Conservation (phyloP, 2,797 vertebrate species). For the Salmo trutta region DNA sequence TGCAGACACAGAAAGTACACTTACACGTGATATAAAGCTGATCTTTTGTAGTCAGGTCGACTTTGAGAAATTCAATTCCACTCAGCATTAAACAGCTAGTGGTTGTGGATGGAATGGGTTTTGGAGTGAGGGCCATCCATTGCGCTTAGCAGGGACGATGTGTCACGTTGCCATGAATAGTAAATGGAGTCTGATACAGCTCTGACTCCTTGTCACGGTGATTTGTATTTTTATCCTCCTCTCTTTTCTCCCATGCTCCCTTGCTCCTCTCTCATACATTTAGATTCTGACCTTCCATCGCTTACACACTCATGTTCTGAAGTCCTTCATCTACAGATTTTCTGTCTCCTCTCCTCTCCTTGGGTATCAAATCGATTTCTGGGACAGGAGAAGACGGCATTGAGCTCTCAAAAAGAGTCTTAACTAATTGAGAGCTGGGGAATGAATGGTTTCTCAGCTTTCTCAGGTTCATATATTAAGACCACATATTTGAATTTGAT, state of each 20-base stretch:
- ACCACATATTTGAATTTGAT: neutral
- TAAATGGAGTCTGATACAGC: constrained; percentile 61
- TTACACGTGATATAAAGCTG: constrained; percentile 23
- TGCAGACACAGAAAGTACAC: constrained; percentile 11
- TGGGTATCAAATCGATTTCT: constrained; percentile 38
- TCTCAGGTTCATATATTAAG: neutral
- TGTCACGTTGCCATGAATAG: constrained; percentile 67
- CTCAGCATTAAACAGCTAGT: constrained; percentile 57
- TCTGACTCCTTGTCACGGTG: constrained; percentile 54
- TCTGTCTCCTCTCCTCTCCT: constrained; percentile 32
- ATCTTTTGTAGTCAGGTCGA: constrained; percentile 47
- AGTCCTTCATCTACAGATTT: constrained; percentile 41
- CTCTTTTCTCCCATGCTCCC: neutral
- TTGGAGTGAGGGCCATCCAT: constrained; percentile 56
- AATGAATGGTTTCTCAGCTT: constrained; percentile 23
- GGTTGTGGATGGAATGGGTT: constrained; percentile 50
- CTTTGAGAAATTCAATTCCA: constrained; percentile 63
- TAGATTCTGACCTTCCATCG: constrained; percentile 51
- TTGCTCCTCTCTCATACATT: constrained; percentile 30
- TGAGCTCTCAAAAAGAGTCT: neutral
- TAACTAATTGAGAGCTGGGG: constrained; percentile 3
- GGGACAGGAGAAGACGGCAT: constrained; percentile 11
- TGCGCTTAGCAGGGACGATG: constrained; percentile 42
- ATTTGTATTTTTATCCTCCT: constrained; percentile 59
- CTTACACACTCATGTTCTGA: constrained; percentile 13